Conservation (phyloP, 23 tunicate species). For the Trididemnum clinides region DNA sequence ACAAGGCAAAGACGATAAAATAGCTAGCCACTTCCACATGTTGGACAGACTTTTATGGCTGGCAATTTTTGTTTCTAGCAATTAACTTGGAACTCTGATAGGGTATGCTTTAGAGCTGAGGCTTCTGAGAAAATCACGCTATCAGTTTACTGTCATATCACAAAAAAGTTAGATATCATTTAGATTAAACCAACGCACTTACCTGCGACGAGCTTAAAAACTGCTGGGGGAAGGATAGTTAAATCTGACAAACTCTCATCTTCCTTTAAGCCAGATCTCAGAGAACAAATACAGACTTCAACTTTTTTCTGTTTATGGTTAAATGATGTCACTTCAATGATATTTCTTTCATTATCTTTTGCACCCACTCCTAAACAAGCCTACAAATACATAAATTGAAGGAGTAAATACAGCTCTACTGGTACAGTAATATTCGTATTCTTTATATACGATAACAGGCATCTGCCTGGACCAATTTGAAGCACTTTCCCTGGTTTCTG, state of each 20-base stretch:
- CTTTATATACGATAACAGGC: too few relatives aligned
- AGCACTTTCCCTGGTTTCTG: too few relatives aligned
- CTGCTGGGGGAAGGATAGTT: constrained; percentile 79
- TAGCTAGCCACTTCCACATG: too few relatives aligned
- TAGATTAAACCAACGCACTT: background rate
- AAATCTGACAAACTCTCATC: constrained; percentile 66
- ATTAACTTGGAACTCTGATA: too few relatives aligned
- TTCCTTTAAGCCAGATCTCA: constrained; percentile 57
- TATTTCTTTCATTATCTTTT: constrained; percentile 63
- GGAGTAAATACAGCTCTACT: background rate
- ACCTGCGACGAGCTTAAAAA: constrained; percentile 84
- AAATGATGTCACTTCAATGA: constrained; percentile 78
- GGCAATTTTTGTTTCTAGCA: too few relatives aligned
- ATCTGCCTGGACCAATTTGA: too few relatives aligned
- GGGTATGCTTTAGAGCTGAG: too few relatives aligned
- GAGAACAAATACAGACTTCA: constrained; percentile 71
- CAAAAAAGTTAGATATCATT: background rate
- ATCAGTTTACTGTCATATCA: background rate
- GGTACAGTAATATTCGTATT: too few relatives aligned
- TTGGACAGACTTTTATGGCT: too few relatives aligned
- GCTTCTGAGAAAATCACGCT: background rate
- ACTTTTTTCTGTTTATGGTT: constrained; percentile 68
- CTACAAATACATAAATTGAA: constrained; percentile 1
- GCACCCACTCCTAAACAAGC: constrained; percentile 79
- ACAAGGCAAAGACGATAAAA: too few relatives aligned